A percentile compares a stretch with the other conserved stretches of the same genome.
phyloP scores from a whole-genome alignment of 2,888 invertebrate genomes.

The Netelia fuscicornis region DNA sequence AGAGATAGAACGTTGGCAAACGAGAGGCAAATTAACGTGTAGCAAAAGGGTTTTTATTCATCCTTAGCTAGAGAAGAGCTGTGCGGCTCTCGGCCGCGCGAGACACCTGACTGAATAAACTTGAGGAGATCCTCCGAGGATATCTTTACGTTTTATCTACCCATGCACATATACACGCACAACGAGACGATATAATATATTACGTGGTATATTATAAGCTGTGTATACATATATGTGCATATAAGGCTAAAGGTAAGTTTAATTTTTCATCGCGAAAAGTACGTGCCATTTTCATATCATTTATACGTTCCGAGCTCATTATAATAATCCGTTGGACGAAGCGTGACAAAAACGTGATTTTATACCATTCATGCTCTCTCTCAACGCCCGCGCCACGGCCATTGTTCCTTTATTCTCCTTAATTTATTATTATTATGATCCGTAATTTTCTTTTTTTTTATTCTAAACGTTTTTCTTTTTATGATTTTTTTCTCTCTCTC shows the following conservation, averaged over 20 bases:
- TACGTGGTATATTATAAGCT: constrained; percentile 2
- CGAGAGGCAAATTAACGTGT: constrained; percentile 69
- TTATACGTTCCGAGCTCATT: constrained; percentile 38
- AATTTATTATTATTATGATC: constrained; percentile 27
- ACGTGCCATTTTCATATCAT: constrained; percentile 31
- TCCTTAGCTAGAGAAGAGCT: constrained; percentile 21
- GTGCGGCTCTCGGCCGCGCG: neutral
- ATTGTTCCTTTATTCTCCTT: constrained; percentile 63
- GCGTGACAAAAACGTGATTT: constrained; percentile 63
- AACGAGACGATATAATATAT: neutral
- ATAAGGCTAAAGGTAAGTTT: constrained; percentile 8
- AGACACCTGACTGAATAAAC: constrained; percentile 41
- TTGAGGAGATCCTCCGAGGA: neutral
- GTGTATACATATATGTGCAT: neutral
- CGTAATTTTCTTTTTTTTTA: constrained; percentile 16
- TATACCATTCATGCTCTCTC: neutral
- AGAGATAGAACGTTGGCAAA: constrained; percentile 38
- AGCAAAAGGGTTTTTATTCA: constrained; percentile 53
- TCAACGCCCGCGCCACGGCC: constrained; percentile 14
- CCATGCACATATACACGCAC: neutral
- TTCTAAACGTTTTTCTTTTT: neutral
- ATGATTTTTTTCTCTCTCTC: neutral
- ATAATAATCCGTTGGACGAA: constrained; percentile 51
- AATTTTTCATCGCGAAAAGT: constrained; percentile 23
- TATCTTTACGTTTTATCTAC: neutral